Conservation (phyloP, 2,888 invertebrate genomes). For the Ditula angustiorana region DNA sequence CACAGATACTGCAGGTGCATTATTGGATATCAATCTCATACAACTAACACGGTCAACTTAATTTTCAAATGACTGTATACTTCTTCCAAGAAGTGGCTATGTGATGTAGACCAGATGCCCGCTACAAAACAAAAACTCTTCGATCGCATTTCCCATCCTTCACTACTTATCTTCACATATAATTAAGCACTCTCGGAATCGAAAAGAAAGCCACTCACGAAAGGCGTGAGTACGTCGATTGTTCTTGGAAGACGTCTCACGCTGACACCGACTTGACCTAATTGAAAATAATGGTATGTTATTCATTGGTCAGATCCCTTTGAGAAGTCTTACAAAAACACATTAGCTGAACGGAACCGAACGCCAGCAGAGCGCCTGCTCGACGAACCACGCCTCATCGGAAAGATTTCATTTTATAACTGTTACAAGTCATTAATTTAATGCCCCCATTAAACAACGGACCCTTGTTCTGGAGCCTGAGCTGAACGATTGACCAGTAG, state of each 20-base stretch:
- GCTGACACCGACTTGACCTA: constrained; percentile 80
- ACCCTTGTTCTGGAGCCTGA: constrained; percentile 54
- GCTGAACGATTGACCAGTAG: constrained; percentile 51
- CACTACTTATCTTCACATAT: constrained; percentile 68
- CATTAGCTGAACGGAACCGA: constrained; percentile 58
- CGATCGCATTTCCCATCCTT: constrained; percentile 67
- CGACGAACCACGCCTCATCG: constrained; percentile 45
- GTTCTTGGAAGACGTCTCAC: constrained; percentile 77
- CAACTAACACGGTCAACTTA: constrained; percentile 1
- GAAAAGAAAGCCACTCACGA: constrained; percentile 79
- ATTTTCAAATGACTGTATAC: background rate
- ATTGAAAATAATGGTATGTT: constrained; percentile 83
- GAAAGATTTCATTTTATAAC: constrained; percentile 64
- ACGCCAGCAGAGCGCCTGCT: constrained; percentile 43
- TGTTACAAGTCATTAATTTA: constrained; percentile 72
- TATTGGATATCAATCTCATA: background rate
- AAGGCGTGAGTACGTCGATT: constrained; percentile 79
- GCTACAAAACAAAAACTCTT: constrained; percentile 61
- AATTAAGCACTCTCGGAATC: constrained; percentile 73
- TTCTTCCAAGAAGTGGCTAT: constrained; percentile 35
- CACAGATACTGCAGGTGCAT: background rate
- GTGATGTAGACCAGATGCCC: constrained; percentile 64
- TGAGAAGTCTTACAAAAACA: constrained; percentile 71
- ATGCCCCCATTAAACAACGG: constrained; percentile 63
- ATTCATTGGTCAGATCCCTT: constrained; percentile 71